A percentile compares a stretch with the other conserved stretches of the same genome.
These are phyloP conservation scores for Porites divaricata DNA, from an alignment of 92 coral and sea anemone species.

Conservation along the genomic window DNA sequence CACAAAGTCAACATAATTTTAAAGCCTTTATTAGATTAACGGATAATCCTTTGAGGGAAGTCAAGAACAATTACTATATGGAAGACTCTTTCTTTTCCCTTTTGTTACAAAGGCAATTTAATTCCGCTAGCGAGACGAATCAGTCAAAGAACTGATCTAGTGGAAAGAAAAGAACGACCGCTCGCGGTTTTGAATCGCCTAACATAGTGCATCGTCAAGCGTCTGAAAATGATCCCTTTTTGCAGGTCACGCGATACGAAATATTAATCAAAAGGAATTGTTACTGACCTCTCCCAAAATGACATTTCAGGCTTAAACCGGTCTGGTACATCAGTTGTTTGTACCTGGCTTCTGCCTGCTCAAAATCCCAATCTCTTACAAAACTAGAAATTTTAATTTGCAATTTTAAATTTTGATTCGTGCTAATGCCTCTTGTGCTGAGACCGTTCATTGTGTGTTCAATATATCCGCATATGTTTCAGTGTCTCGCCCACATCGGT, in stretches of 20 bases:
- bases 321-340: background rate
- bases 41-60: background rate
- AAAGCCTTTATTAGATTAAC: background rate
- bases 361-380: background rate
- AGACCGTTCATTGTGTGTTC: background rate
- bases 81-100: no score
- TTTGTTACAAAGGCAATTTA: no score
- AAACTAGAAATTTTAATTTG: no score
- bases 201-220: background rate
- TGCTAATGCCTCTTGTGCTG: background rate
- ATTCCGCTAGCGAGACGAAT: no score
- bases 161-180: background rate
- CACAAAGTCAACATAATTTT: background rate
- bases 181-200: background rate
- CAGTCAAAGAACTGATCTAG: no score
- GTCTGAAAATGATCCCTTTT: slow-evolving; percentile 26
- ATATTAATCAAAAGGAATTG: background rate
- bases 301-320: background rate
- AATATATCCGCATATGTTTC: slow-evolving; percentile 38
- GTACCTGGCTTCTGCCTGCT: background rate
- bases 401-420: no score
- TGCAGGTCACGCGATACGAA: background rate
- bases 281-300: background rate
- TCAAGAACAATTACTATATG: background rate
- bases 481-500: slow-evolving; percentile 42